Evolutionary conservation across 2,888 invertebrate genomes (phyloP), one percentile per base, ranked within the genome.

Genomic region (Cryptophagus acutangulus): DNA sequence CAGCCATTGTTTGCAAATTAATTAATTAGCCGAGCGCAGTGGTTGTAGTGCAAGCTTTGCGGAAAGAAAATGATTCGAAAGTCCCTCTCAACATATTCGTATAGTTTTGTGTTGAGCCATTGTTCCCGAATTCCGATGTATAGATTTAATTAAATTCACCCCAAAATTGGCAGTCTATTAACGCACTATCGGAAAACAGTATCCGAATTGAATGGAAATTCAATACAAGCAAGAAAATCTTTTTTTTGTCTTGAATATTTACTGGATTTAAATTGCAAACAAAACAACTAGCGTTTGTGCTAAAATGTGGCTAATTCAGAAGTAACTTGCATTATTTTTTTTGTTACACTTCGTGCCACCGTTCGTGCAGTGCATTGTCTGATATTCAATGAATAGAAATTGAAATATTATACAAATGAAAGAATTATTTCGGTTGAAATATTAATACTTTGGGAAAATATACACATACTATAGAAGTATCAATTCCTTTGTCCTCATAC

Each of bases 331-430:
- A 59, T 57, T 57, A 58, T n/a, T 31, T 5, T 31, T 31, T 31
- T 31, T 31, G 15, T 13, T 31, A 3, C 16, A 12, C 31, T 15
- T 52, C n/a, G n/a, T n/a, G n/a, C n/a, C n/a, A n/a, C n/a, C n/a
- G n/a, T n/a, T n/a, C n/a, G n/a, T n/a, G n/a, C n/a, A n/a, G n/a
- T n/a, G n/a, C n/a, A n/a, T n/a, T n/a, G n/a, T n/a, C n/a, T n/a
- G n/a, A n/a, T n/a, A n/a, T n/a, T n/a, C n/a, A 54, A 62, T 61
- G 63, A 63, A 63, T 63, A 61, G 59, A 62, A 62, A 61, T 61
- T 58, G 62, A 54, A 52, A 48, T 44, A 56, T 58, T 58, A 57
- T 38, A 16, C 14, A 12, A 15, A 31, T 31, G 15, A 31, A 31
- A 16, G 31, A 13, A 31, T 20, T 20, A 20, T 20, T 20, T 8